Percentiles rank a stretch among this genome's conserved stretches.
phyloP scores from a whole-genome alignment of 35 echinoderm and acorn worm genomes.

The Ophiothrix spiculata region DNA sequence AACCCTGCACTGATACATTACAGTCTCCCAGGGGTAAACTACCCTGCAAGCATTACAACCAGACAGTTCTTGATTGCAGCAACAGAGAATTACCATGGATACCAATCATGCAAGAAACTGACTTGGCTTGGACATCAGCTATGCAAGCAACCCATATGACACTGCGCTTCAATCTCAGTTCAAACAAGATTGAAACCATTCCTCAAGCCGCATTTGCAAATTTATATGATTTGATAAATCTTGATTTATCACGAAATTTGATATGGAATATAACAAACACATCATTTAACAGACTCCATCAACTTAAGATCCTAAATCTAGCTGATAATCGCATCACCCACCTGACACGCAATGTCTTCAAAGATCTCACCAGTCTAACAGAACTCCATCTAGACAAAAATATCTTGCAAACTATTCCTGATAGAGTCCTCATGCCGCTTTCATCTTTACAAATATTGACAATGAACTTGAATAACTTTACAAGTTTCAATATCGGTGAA shows the following conservation, averaged over 20 bases:
- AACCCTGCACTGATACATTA: no score
- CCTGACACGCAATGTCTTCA: not conserved
- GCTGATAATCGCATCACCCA: not conserved
- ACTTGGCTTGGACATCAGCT: no score
- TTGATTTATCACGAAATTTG: not conserved
- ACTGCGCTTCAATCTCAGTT: not conserved
- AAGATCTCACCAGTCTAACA: not conserved
- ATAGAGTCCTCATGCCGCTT: not conserved
- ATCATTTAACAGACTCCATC: not conserved
- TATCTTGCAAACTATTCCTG: not conserved
- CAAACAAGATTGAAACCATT: not conserved
- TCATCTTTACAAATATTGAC: not conserved
- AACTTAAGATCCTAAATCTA: not conserved
- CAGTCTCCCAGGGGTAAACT: no score
- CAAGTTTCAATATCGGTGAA: not conserved
- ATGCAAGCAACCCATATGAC: no score
- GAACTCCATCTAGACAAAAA: not conserved
- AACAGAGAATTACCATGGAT: no score
- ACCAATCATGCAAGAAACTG: no score
- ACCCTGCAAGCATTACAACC: no score
- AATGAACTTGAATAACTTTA: not conserved
- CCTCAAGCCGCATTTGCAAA: not conserved
- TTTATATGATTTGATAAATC: not conserved
- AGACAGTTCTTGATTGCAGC: no score
- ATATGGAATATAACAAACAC: not conserved